phyloP scores from a whole-genome alignment of 2,888 invertebrate genomes.

The Zaprionus bogoriensis region DNA sequence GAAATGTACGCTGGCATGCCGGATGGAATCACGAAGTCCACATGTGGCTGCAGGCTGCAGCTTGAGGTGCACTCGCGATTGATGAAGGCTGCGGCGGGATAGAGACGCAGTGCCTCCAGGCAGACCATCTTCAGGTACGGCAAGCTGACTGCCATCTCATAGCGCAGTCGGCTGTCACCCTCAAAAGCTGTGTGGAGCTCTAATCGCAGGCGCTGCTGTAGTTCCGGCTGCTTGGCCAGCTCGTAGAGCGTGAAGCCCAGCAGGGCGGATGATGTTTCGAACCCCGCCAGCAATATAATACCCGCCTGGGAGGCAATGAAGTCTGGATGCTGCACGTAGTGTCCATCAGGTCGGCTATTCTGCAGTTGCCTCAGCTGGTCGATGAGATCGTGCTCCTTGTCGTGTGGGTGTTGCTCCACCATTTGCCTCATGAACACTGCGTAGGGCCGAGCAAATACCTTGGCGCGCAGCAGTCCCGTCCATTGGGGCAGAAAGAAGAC shows the following conservation, averaged over 20 bases:
- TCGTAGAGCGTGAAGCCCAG: conserved; percentile 82
- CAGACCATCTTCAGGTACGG: conserved; percentile 82
- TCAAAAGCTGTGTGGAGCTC: conserved; percentile 79
- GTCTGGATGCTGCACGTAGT: conserved; percentile 66
- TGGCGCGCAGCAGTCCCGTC: conserved; percentile 57
- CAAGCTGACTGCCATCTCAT: conserved; percentile 80
- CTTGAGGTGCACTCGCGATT: conserved; percentile 78
- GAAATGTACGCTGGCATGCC: conserved; percentile 81
- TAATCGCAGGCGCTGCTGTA: conserved; percentile 80
- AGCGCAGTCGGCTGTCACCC: conserved; percentile 58
- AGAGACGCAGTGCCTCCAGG: conserved; percentile 78
- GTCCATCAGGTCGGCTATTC: conserved; percentile 26
- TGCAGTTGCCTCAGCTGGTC: conserved; percentile 82
- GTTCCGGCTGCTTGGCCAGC: conserved; percentile 79
- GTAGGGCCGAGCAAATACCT: conserved; percentile 68
- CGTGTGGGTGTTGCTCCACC: conserved; percentile 12
- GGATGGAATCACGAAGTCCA: conserved; percentile 69
- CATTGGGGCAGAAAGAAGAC: conserved; percentile 75
- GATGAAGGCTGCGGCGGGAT: conserved; percentile 80
- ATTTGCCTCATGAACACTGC: conserved; percentile 80
- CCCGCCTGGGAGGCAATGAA: conserved; percentile 78
- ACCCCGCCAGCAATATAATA: conserved; percentile 80
- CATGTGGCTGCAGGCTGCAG: conserved; percentile 66
- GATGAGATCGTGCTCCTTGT: conserved; percentile 81
- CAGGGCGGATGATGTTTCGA: conserved; percentile 81